These are phyloP conservation scores for Myrmecobius fasciatus DNA, from an alignment of 2,113 vertebrate genomes.

Conservation along the genomic window DNA sequence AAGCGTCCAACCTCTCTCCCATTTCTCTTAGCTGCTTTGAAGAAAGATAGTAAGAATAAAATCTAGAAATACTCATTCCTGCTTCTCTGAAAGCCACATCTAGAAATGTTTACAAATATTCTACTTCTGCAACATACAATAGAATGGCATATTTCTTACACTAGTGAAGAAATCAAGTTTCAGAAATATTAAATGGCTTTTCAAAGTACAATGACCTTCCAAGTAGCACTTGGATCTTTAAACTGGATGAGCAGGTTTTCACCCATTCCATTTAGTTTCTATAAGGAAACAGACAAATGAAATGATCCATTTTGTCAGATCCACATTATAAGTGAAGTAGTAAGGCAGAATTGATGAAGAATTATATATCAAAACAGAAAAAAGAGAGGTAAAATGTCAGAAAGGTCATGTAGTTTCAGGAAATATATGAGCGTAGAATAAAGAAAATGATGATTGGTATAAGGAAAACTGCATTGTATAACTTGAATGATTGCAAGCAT, in stretches of 20 bases:
- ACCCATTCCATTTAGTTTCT: neutral
- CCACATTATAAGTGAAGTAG: neutral
- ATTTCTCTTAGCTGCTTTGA: neutral
- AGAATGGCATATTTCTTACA: neutral
- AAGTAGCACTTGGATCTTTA: neutral
- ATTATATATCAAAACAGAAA: neutral
- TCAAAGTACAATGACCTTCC: neutral
- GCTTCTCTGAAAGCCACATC: neutral
- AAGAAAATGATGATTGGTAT: neutral
- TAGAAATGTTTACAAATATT: neutral
- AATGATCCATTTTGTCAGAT: neutral
- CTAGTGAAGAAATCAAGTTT: neutral
- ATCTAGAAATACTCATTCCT: neutral
- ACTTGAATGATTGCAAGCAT: neutral
- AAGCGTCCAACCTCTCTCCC: neutral
- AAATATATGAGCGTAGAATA: neutral
- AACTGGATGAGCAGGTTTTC: neutral
- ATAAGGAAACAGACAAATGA: neutral
- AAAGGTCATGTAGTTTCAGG: neutral
- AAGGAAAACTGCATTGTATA: neutral
- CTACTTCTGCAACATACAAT: neutral
- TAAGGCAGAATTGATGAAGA: neutral
- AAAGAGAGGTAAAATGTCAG: neutral
- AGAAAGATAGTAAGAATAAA: neutral
- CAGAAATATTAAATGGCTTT: neutral